Evolutionary conservation across 2,113 vertebrate genomes (phyloP), one percentile per base, ranked within the genome.

Genomic region (Percina caprodes): DNA sequence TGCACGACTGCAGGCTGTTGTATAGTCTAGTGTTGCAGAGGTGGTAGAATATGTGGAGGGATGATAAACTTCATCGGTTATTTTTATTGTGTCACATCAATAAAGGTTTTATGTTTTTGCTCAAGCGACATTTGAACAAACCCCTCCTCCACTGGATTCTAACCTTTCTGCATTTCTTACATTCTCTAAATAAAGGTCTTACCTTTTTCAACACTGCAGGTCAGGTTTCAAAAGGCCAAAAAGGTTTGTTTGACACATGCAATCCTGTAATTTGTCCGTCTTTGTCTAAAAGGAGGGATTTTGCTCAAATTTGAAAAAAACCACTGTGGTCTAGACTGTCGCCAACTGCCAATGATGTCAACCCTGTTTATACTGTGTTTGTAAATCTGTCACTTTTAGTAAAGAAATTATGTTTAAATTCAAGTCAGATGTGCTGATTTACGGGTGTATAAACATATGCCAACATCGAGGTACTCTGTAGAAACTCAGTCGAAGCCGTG

Each of bases 321-420:
- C 88, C 87, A 89, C 90, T 89, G 89, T 92, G 91, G 91, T 91
- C 80, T 80, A 88, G 89, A 90, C 86, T 88, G 89, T 89, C 88
- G 79, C 87, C 89, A 89, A 89, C 87, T 89, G 90, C 88, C 89
- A 92, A 91, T 90, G 90, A 93, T 90, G 92, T 94, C 92, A 93
- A 93, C 86, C 86, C 80, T 92, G 89, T 92, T 92, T 90, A 80
- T 91, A 86, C 88, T 68, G 84, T 92, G 88, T 92, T 90, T 93
- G 91, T 90, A 91, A 89, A 90, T 90, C 87, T 88, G 88, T 92
- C 83, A 85, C 80, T 92, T 90, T 91, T 89, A 85, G 89, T 88
- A 75, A 87, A 89, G 74, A 86, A 85, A 83, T 21, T 6, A 86
- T 70, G 80, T 88, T 86, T 66, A 68, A 90, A 84, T 82, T 82